These are phyloP conservation scores for Chascanopsetta lugubris DNA, from an alignment of 2,113 vertebrate genomes.

Conservation along the genomic window DNA sequence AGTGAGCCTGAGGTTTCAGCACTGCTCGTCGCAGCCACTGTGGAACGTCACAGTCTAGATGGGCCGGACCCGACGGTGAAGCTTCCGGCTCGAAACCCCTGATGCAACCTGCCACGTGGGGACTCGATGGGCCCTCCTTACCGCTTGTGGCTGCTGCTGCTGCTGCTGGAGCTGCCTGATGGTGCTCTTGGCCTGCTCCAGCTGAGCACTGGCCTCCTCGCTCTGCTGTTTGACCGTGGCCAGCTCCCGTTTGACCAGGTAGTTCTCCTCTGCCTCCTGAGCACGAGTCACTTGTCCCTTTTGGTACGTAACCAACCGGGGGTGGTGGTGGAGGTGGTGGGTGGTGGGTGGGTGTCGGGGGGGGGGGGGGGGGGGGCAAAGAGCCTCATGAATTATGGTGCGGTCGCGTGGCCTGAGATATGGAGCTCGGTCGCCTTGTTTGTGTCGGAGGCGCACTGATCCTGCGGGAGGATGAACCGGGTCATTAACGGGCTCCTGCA, in stretches of 20 bases:
- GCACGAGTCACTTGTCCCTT: conserved; percentile 99
- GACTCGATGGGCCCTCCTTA: conserved; percentile 84
- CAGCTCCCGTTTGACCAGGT: conserved; percentile 99
- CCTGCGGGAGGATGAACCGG: conserved; percentile 46
- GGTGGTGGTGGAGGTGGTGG: conserved; percentile 41
- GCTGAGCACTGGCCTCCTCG: conserved; percentile 92
- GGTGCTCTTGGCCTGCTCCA: conserved; percentile 94
- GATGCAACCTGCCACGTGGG: conserved; percentile 24
- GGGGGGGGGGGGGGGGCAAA: too few species aligned
- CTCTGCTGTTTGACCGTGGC: conserved; percentile 97
- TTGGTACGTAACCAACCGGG: conserved; percentile 89
- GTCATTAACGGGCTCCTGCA: conserved; percentile 49
- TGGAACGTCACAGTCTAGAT: not conserved
- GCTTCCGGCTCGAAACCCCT: not conserved
- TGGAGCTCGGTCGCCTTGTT: conserved; percentile 51
- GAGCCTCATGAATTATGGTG: conserved; percentile 55
- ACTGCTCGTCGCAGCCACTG: not conserved
- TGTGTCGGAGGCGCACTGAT: conserved; percentile 47
- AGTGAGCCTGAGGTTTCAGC: conserved; percentile 1
- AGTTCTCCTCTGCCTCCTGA: conserved; percentile 99
- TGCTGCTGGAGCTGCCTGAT: conserved; percentile 92
- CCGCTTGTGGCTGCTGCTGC: conserved; percentile 88
- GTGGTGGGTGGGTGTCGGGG: conserved; percentile 62
- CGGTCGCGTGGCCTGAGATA: conserved; percentile 34
- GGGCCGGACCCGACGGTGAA: not conserved